Evolutionary conservation across 2,888 invertebrate genomes (phyloP), one percentile per base, ranked within the genome.

Genomic region (Syrphus vitripennis): DNA sequence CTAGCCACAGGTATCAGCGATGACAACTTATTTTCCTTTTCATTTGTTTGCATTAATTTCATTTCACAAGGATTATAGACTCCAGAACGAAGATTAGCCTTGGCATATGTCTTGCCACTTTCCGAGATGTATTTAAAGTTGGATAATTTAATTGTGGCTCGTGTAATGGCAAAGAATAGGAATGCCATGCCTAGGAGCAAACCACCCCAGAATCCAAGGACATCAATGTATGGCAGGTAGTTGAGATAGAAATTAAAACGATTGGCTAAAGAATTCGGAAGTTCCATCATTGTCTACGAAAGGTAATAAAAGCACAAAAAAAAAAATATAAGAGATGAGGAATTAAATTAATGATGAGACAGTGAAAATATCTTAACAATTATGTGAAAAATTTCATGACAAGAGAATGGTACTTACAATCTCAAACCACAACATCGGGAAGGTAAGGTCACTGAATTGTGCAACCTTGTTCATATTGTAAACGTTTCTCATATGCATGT

Each of bases 361-460:
- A 12, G 1, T n/a, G 0, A 5, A 12, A 5, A 21, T 59, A 12
- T 16, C 31, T 69, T n/a, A n/a, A 19, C 14, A 45, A 5, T n/a
- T n/a, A n/a, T 55, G 21, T 61, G 9, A 24, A 24, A 24, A n/a
- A 24, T 24, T 21, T 24, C 14, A 48, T 24, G 48, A 12, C 0
- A 48, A 19, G 34, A 34, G 6, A 5, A 3, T 24, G 14, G 4
- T 48, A 83, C 97, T 96, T 94, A 97, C 97, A 90, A 97, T 97
- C 94, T 97, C 97, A 88, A 97, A 97, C 97, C 97, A 98, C 4
- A 97, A 93, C 90, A 97, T 93, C 0, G 98, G 98, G 4, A 97
- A 92, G 12, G 96, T 94, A 91, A 96, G 93, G 88, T 97, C 93
- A 69, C 95, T 93, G 90, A 97, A 97, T 74, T 93, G 93, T 2